Conservation (phyloP, 2,113 vertebrate species). For the Nipponia nippon region DNA sequence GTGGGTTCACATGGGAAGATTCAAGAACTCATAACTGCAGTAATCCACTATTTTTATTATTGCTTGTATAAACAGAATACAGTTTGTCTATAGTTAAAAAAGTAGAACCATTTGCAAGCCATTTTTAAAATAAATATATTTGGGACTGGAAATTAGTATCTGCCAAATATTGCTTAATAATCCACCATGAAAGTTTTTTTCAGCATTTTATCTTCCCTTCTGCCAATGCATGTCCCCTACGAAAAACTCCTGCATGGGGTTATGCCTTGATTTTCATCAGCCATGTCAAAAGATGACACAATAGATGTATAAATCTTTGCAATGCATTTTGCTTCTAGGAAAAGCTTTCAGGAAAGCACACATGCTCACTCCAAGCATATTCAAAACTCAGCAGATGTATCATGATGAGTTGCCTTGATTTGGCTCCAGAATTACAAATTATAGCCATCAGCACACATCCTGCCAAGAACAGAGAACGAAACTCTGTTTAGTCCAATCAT, state of each 20-base stretch:
- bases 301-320: slow-evolving; percentile 1
- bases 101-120: not conserved
- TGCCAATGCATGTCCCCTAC: not conserved
- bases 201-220: not conserved
- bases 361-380: not conserved
- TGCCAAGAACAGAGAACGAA: slow-evolving; percentile 14
- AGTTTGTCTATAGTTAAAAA: not conserved
- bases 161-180: not conserved
- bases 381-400: slow-evolving; percentile 42
- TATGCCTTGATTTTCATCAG: slow-evolving; percentile 8
- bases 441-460: not conserved
- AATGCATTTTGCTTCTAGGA: slow-evolving; percentile 40
- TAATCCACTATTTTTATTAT: not conserved
- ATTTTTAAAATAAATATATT: not conserved
- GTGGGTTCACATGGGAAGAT: not conserved
- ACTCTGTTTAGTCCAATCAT: not conserved
- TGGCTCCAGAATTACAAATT: slow-evolving; percentile 56
- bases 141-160: not conserved
- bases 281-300: not conserved
- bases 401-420: slow-evolving; percentile 27
- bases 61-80: not conserved
- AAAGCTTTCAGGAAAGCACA: slow-evolving; percentile 26
- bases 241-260: not conserved
- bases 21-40: not conserved
- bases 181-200: not conserved